Evolutionary conservation across 2,113 vertebrate genomes (phyloP).

Genomic region (Thinocorus orbignyianus): DNA sequence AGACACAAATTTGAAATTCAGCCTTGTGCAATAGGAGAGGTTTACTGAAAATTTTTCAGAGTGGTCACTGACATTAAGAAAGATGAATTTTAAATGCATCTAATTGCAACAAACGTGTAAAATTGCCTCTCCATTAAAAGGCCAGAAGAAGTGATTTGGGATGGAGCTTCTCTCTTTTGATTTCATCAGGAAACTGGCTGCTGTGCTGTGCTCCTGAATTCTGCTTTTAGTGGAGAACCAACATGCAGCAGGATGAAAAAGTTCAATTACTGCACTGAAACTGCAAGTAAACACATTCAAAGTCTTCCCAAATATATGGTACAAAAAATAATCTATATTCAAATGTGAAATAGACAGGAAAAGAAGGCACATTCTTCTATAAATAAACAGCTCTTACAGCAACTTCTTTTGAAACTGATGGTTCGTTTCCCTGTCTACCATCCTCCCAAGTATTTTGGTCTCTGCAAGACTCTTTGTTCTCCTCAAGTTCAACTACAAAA

Average conservation of each 20-base stretch:
- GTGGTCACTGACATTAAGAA: background rate
- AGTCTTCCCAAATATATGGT: background rate
- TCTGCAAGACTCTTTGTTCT: constrained; percentile 1
- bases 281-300: background rate
- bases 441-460: background rate
- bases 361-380: background rate
- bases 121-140: background rate
- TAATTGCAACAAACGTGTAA: background rate
- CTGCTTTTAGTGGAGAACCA: background rate
- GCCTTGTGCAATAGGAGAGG: background rate
- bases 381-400: constrained; percentile 36
- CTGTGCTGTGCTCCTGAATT: background rate
- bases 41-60: background rate
- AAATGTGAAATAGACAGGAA: background rate
- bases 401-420: constrained; percentile 19
- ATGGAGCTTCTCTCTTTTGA: background rate
- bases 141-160: background rate
- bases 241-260: background rate
- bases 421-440: background rate
- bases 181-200: background rate
- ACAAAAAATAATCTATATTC: background rate
- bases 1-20: background rate
- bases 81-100: background rate
- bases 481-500: constrained; percentile 12
- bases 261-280: background rate